Percentiles rank a stretch among this genome's conserved stretches.
Evolutionary conservation across 1,140 invertebrate species (phyloP).

Genomic region (Agrilus planipennis): DNA sequence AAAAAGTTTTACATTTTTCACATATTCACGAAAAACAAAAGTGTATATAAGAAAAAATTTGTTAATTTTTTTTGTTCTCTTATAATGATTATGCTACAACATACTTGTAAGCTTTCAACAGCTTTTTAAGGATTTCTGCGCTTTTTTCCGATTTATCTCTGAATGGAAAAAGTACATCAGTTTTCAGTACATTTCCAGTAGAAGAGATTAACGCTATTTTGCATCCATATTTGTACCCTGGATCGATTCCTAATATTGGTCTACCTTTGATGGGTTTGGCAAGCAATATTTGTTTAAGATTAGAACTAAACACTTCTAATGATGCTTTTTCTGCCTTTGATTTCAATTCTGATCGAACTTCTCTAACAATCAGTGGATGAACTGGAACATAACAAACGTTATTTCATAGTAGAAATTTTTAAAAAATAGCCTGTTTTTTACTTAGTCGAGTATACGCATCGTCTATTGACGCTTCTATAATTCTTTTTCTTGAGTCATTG

Average conservation of each 20-base stretch:
- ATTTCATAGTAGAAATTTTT: slow-evolving; percentile 7
- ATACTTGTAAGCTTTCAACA: slow-evolving; percentile 22
- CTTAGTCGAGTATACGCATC: slow-evolving; percentile 45
- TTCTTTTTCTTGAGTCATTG: slow-evolving; percentile 27
- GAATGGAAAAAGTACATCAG: slow-evolving; percentile 53
- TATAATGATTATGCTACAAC: too few species aligned
- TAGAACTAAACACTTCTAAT: slow-evolving; percentile 70
- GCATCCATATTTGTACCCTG: slow-evolving; percentile 75
- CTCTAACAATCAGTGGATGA: slow-evolving; percentile 50
- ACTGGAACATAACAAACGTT: slow-evolving; percentile 33
- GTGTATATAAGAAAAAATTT: too few species aligned
- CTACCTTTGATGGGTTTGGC: slow-evolving; percentile 68
- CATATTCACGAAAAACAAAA: too few species aligned
- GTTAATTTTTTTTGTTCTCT: too few species aligned
- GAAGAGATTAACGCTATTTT: slow-evolving; percentile 65
- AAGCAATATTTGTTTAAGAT: slow-evolving; percentile 71
- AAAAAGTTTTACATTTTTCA: too few species aligned
- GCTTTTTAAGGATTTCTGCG: slow-evolving; percentile 15
- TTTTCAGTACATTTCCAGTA: slow-evolving; percentile 56
- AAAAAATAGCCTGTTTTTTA: slow-evolving; percentile 18
- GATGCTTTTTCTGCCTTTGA: slow-evolving; percentile 66
- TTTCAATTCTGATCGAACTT: slow-evolving; percentile 60
- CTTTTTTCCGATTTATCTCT: slow-evolving; percentile 16
- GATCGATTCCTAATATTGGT: slow-evolving; percentile 74
- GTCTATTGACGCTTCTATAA: slow-evolving; percentile 42